Conservation (phyloP, 2,888 invertebrate genomes). For the Himalopsyche japonica region DNA sequence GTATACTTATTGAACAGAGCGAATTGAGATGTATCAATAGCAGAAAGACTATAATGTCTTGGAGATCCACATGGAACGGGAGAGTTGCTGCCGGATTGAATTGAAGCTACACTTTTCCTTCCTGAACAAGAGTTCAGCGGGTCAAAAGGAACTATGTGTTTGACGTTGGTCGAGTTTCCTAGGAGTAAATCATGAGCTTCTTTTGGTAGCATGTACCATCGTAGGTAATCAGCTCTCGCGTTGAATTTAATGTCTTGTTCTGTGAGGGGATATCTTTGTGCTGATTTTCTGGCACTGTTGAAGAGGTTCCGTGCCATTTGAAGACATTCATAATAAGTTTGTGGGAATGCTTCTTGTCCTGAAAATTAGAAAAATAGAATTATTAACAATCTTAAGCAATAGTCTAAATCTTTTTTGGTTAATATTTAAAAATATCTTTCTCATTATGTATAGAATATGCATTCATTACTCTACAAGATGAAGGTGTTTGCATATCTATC, state of each 20-base stretch:
- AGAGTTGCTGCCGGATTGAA: constrained; percentile 50
- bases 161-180: constrained; percentile 75
- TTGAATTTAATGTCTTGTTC: constrained; percentile 77
- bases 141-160: constrained; percentile 76
- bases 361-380: constrained; percentile 16
- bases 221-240: constrained; percentile 67
- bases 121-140: constrained; percentile 63
- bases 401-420: too few species aligned
- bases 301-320: constrained; percentile 79
- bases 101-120: constrained; percentile 51
- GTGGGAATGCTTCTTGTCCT: constrained; percentile 73
- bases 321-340: constrained; percentile 75
- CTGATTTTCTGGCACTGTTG: constrained; percentile 74
- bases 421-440: too few species aligned
- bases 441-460: too few species aligned
- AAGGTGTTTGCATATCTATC: too few species aligned
- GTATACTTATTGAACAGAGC: constrained; percentile 56
- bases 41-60: constrained; percentile 71
- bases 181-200: constrained; percentile 80
- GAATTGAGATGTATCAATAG: constrained; percentile 63
- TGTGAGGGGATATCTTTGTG: constrained; percentile 72
- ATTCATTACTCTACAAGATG: too few species aligned
- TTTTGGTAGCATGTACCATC: constrained; percentile 89
- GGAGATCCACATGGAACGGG: constrained; percentile 62
- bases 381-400: too few species aligned